Conservation (phyloP, 1,140 invertebrate species). For the Polypedilum vanderplanki region DNA sequence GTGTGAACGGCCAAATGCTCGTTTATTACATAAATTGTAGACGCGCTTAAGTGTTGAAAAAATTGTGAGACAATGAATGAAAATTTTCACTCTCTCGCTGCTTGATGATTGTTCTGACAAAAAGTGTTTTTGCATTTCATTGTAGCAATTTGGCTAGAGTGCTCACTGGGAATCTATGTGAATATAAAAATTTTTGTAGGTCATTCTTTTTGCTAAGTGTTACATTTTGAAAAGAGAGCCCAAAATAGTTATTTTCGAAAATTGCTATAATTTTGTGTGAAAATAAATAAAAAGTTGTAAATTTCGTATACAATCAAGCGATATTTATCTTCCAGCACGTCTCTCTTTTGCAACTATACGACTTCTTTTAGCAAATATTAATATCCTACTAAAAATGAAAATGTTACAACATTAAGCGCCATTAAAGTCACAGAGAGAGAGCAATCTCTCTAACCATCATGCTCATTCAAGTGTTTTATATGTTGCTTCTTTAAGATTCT, state of each 20-base stretch:
- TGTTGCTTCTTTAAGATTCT: not conserved
- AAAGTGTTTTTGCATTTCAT: not conserved
- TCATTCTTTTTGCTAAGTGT: no score
- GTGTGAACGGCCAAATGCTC: not conserved
- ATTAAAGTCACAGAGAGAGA: not conserved
- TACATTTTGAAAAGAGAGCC: no score
- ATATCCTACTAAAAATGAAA: not conserved
- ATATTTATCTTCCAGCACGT: not conserved
- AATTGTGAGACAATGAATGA: not conserved
- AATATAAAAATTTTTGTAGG: no score
- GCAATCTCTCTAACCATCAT: not conserved
- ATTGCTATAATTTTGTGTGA: not conserved
- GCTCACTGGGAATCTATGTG: no score
- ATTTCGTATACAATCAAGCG: not conserved
- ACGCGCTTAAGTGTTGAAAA: not conserved
- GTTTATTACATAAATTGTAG: not conserved
- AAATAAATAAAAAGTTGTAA: not conserved
- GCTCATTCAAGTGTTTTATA: not conserved
- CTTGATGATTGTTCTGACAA: conserved; percentile 4
- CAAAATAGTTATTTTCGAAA: not conserved
- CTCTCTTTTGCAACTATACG: no score
- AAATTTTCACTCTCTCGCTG: not conserved
- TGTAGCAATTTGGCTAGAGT: not conserved
- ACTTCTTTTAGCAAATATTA: not conserved
- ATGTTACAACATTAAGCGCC: not conserved